These are phyloP conservation scores for Gambusia affinis DNA, from an alignment of 2,113 vertebrate species.

Conservation along the genomic window DNA sequence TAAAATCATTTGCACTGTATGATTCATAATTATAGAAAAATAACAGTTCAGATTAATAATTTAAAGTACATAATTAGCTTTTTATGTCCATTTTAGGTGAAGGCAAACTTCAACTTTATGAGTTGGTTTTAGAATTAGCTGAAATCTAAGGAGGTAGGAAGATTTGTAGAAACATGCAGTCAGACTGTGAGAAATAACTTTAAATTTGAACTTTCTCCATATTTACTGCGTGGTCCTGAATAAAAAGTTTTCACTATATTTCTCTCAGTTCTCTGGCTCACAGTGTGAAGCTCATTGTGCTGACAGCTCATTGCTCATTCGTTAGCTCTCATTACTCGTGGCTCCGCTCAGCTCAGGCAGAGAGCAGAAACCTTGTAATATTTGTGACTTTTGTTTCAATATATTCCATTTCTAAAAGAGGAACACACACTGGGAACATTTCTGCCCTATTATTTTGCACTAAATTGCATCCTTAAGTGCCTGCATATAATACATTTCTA, in stretches of 20 bases:
- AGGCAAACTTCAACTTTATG: not conserved
- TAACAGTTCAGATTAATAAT: too few relatives aligned
- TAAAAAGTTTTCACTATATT: not conserved
- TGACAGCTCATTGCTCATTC: constrained; percentile 2
- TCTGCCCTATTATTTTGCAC: not conserved
- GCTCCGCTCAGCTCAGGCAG: not conserved
- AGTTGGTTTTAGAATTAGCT: not conserved
- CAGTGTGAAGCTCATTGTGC: not conserved
- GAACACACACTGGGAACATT: not conserved
- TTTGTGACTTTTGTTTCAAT: not conserved
- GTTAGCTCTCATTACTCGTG: constrained; percentile 5
- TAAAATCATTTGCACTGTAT: not conserved
- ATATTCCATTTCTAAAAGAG: not conserved
- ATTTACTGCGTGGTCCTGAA: not conserved
- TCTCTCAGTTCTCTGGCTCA: too few relatives aligned
- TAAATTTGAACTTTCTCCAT: not conserved
- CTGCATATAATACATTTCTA: not conserved
- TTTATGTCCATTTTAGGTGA: not conserved
- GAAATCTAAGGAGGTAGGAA: too few relatives aligned
- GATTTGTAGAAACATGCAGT: not conserved
- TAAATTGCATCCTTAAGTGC: not conserved
- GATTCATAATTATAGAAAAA: not conserved
- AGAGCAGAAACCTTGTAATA: not conserved
- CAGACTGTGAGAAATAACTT: not conserved
- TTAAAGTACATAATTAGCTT: too few relatives aligned